Evolutionary conservation across 1,140 invertebrate species (phyloP).

Genomic region (Fopius arisanus): DNA sequence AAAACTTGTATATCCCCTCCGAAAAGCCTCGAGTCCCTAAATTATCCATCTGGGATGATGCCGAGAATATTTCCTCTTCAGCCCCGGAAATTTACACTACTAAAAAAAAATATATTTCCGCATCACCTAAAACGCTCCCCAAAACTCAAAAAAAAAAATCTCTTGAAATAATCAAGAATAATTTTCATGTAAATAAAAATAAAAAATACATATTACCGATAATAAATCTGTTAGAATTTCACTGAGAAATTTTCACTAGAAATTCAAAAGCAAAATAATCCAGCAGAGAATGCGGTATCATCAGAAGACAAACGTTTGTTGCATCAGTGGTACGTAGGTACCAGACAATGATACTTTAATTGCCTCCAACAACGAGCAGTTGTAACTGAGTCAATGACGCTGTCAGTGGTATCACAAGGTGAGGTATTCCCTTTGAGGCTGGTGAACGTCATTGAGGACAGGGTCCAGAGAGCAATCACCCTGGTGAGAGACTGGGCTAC

Average conservation of each 20-base stretch:
- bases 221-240: no score
- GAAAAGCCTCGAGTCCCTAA: slow-evolving; percentile 34
- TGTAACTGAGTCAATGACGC: neutral
- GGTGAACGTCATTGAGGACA: slow-evolving; percentile 7
- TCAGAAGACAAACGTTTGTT: neutral
- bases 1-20: slow-evolving; percentile 42
- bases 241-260: no score
- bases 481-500: neutral
- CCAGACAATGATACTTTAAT: slow-evolving; percentile 45
- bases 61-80: no score
- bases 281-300: slow-evolving; percentile 10
- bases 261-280: no score
- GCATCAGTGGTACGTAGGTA: slow-evolving; percentile 1
- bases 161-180: no score
- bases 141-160: no score
- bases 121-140: no score
- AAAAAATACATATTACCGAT: no score
- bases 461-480: neutral
- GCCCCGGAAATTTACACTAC: no score
- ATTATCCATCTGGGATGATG: slow-evolving; percentile 37
- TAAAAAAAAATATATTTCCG: no score
- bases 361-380: slow-evolving; percentile 33
- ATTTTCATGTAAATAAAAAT: no score
- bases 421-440: slow-evolving; percentile 35
- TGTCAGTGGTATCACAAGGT: slow-evolving; percentile 28